Evolutionary conservation across 2,797 vertebrate species (phyloP), one percentile per base, ranked within the genome.

Genomic region (Amazona ochrocephala): DNA sequence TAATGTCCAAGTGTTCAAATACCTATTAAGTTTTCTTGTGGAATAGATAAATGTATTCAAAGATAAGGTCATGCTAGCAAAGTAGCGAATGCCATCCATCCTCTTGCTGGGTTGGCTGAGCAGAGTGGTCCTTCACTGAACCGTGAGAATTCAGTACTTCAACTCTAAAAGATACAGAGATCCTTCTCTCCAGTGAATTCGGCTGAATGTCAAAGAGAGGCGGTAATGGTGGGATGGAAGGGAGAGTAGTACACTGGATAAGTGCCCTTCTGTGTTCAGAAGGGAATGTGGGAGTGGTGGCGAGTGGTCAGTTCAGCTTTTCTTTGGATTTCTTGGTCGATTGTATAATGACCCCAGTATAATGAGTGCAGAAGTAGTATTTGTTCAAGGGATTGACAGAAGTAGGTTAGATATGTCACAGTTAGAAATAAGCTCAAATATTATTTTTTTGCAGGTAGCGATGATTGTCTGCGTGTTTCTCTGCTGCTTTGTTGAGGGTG

Each of bases 201-300:
- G 0, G 0, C 24, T 54, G 82, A 80, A 83, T 74, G 92, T 71
- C 76, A 78, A 7, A 64, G 20, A 74, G 72, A 89, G 78, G 70
- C 6, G 3, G 70, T 80, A 53, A 54, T 66, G 70, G 82, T 3
- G 10, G 50, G 70, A 48, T 83, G 58, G 73, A 60, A 78, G 76
- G 72, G 82, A 44, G 41, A 83, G 26, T 39, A 29, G 20, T 16
- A 3, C 0, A 0, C 58, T 29, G 51, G n/a, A 11, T 68, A 50
- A 72, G 85, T 58, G 83, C 62, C 70, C 71, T 50, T 60, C 65
- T 76, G 74, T 89, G 53, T 84, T 94, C 70, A n/a, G 76, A 51
- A 80, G 93, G 82, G 87, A 83, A 89, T 42, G 84, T 91, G 79
- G 87, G 94, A 92, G 93, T 72, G 74, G 91, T 82, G 74, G 53